Percentiles rank a stretch among this genome's conserved stretches.
phyloP scores from a whole-genome alignment of 2,113 vertebrate genomes.

The Chaetorhynchus papuensis region DNA sequence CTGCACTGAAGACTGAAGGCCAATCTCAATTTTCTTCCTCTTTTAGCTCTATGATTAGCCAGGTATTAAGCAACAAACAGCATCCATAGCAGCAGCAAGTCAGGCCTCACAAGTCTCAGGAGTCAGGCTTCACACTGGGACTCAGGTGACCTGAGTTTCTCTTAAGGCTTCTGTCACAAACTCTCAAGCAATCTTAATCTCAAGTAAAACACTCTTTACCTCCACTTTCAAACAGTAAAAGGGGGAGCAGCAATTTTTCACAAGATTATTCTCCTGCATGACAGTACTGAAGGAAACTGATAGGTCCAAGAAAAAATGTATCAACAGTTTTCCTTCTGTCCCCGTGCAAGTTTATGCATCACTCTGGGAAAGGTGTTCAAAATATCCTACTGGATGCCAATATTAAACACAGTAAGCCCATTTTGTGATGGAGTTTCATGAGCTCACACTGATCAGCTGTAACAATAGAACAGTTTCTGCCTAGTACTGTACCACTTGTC shows the following conservation, averaged over 20 bases:
- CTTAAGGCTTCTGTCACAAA: background rate
- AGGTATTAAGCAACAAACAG: background rate
- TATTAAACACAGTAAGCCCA: background rate
- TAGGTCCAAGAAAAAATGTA: rapidly evolving
- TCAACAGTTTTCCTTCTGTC: background rate
- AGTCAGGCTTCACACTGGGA: background rate
- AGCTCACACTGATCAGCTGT: background rate
- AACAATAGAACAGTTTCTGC: background rate
- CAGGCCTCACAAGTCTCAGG: background rate
- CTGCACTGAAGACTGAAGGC: background rate
- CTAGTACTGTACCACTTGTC: background rate
- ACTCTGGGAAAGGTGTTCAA: background rate
- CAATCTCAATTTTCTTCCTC: background rate
- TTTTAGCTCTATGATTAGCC: background rate
- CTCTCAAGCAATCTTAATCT: background rate
- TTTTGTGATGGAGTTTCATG: background rate
- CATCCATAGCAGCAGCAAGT: background rate
- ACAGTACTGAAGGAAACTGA: background rate
- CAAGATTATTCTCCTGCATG: background rate
- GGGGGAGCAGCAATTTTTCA: background rate
- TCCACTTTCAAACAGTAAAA: background rate
- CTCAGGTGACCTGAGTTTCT: background rate
- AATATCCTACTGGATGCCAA: background rate
- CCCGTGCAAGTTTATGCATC: background rate
- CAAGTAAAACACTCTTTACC: background rate